phyloP scores from a whole-genome alignment of 2,113 vertebrate genomes.

The Cranoglanis bouderius region DNA sequence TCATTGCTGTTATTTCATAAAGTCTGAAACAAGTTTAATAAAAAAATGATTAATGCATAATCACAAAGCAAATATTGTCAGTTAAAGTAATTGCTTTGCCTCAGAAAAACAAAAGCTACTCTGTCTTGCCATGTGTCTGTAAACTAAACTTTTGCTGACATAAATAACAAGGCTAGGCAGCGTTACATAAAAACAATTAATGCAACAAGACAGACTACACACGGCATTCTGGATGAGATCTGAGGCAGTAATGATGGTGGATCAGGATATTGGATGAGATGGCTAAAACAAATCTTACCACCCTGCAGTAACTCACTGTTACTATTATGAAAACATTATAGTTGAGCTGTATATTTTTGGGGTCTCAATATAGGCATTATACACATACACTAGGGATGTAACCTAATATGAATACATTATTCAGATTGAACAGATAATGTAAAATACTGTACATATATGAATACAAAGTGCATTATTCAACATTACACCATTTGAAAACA shows the following conservation, averaged over 20 bases:
- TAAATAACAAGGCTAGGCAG: neutral
- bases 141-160: neutral
- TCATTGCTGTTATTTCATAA: neutral
- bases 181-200: neutral
- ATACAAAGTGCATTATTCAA: neutral
- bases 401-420: neutral
- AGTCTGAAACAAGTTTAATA: neutral
- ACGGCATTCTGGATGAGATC: neutral
- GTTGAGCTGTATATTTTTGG: neutral
- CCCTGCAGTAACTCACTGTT: neutral
- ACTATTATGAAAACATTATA: neutral
- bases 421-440: neutral
- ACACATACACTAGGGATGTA: neutral
- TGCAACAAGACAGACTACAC: neutral
- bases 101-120: neutral
- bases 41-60: constrained; percentile 13
- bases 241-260: neutral
- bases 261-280: neutral
- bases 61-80: constrained; percentile 13
- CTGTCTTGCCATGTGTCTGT: neutral
- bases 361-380: neutral
- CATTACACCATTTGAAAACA: neutral
- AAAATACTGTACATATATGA: neutral
- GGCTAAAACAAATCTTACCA: neutral
- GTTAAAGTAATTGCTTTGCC: neutral